phyloP scores from a whole-genome alignment of 2,888 invertebrate genomes.

The Chymomyza fuscimana region DNA sequence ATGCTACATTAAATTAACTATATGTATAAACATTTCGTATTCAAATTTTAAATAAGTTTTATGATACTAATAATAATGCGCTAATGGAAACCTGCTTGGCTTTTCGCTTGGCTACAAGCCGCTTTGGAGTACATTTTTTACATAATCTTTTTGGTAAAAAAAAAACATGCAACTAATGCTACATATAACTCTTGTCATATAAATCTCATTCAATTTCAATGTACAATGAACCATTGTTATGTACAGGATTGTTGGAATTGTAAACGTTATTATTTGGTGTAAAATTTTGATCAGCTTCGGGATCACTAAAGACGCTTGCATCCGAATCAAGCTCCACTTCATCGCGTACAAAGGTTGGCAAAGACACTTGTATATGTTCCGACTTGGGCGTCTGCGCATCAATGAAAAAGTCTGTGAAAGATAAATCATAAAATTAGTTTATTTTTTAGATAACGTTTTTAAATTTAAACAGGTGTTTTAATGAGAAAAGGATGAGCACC shows the following conservation, averaged over 20 bases:
- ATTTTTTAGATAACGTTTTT: background rate
- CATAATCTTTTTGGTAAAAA: slow-evolving; percentile 45
- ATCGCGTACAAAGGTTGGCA: slow-evolving; percentile 38
- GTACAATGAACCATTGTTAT: slow-evolving; percentile 35
- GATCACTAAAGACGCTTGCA: slow-evolving; percentile 65
- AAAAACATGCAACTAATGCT: slow-evolving; percentile 19
- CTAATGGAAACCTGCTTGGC: slow-evolving; percentile 63
- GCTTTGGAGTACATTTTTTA: slow-evolving; percentile 60
- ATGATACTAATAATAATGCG: slow-evolving; percentile 35
- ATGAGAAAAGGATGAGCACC: slow-evolving; percentile 5
- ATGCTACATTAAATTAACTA: slow-evolving; percentile 48
- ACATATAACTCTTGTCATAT: background rate
- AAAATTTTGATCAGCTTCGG: slow-evolving; percentile 69
- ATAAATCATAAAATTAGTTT: background rate
- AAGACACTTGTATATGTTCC: slow-evolving; percentile 28
- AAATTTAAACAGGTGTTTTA: background rate
- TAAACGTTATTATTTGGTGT: slow-evolving; percentile 19
- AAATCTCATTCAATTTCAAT: slow-evolving; percentile 60
- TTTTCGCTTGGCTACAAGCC: slow-evolving; percentile 64
- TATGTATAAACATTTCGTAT: slow-evolving; percentile 49
- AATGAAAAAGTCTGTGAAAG: slow-evolving; percentile 74
- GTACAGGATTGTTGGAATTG: slow-evolving; percentile 30
- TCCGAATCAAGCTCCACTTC: slow-evolving; percentile 59
- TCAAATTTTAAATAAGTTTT: slow-evolving; percentile 21
- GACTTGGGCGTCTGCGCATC: slow-evolving; percentile 68